Base-by-base conservation (phyloP, 2,797 vertebrate species). In the Oceanodroma leucorhoa region DNA sequence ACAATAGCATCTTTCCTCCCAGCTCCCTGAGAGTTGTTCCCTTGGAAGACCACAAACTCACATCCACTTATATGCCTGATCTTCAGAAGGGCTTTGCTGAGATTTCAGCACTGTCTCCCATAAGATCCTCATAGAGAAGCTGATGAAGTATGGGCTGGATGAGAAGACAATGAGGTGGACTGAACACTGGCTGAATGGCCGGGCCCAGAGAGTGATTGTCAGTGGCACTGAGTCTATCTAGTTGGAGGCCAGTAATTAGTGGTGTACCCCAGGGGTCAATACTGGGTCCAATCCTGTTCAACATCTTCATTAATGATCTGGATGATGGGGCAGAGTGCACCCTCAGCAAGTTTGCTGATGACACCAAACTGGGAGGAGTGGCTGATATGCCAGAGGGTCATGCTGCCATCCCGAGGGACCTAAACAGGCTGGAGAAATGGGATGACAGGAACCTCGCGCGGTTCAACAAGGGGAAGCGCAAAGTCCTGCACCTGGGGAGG, bases 331-430 rank as follows among this genome's bases (percentile, higher is more conserved):
- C 53, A 86, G 17, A 67, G n/a, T 15, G 6, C 19, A 55, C 13
- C 21, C 10, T 8, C 40, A 40, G 27, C 11, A 53, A 27, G 5
- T 58, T 61, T 86, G 41, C 22, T 45, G 55, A 5, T 73, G 51
- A 21, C 32, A 69, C 69, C 14, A 66, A 17, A 30, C 18, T 61
- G 38, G 32, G 7, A 41, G 11, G 26, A 55, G 64, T 38, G 24
- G 21, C 40, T 71, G 51, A 58, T 58, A 14, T 1, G 29, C 3
- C 73, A 36, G 19, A 80, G 8, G 26, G 10, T 54, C 1, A 0
- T 55, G 19, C 36, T 84, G 26, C 61, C 24, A 8, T 51, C 45
- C 65, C 75, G 40, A 40, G 48, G 32, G 24, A 41, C 18, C 5
- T 40, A 6, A 8, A 32, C 11, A 50, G 51, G 18, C 32, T 73